Evolutionary conservation across 2,888 invertebrate genomes (phyloP).

Genomic region (Eristalinus aeneus): DNA sequence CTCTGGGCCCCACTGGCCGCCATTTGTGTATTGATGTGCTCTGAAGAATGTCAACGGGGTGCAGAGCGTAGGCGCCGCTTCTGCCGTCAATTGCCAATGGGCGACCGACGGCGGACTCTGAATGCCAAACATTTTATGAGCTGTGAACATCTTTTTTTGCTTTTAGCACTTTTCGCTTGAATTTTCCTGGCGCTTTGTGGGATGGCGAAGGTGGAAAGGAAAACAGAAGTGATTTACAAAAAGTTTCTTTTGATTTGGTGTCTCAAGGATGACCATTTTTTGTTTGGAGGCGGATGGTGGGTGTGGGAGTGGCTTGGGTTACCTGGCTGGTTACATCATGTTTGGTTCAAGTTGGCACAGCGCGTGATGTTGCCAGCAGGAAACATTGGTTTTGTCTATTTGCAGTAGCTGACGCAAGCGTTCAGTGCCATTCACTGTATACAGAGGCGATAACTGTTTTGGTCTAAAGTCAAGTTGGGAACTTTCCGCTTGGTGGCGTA

Average conservation of each 20-base stretch:
- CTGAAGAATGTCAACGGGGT: constrained; percentile 71
- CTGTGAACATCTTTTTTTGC: constrained; percentile 37
- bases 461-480: no score
- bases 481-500: no score
- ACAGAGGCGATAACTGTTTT: no score
- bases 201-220: constrained; percentile 12
- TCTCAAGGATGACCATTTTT: not conserved
- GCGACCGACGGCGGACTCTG: constrained; percentile 49
- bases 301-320: not conserved
- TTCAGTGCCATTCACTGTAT: no score
- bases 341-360: not conserved
- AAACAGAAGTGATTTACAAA: not conserved
- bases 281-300: not conserved
- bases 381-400: no score
- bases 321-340: not conserved
- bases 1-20: constrained; percentile 26
- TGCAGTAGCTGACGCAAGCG: no score
- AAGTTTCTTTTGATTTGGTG: not conserved
- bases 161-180: not conserved
- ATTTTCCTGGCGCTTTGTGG: constrained; percentile 7
- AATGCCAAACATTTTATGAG: constrained; percentile 69
- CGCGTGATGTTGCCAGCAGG: no score
- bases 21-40: constrained; percentile 52
- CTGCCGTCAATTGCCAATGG: constrained; percentile 2
- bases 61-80: constrained; percentile 63